Percentiles rank a stretch among this genome's conserved stretches.
These are phyloP conservation scores for Rhinogobius similis DNA, from an alignment of 2,113 vertebrate species.

Conservation along the genomic window DNA sequence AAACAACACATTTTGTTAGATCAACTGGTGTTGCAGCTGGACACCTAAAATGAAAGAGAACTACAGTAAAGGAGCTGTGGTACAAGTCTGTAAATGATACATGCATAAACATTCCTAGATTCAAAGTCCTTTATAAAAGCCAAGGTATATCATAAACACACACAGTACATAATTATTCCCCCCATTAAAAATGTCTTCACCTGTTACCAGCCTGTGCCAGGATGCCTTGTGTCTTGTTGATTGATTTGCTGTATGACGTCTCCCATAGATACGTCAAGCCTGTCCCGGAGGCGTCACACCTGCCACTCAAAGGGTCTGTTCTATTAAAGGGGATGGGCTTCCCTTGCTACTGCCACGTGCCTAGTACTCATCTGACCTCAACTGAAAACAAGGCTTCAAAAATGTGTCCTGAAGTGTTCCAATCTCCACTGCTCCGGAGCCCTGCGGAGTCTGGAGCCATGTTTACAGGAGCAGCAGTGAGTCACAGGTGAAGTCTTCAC, in stretches of 20 bases:
- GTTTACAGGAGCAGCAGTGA: slow-evolving; percentile 40
- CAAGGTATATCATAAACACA: no score
- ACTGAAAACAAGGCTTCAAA: not conserved
- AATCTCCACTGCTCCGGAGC: slow-evolving; percentile 28
- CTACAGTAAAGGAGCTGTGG: no score
- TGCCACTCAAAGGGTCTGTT: not conserved
- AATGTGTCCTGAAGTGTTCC: slow-evolving; percentile 21
- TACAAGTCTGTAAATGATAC: no score
- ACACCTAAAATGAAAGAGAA: no score
- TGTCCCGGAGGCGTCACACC: not conserved
- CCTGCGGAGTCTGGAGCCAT: slow-evolving; percentile 25
- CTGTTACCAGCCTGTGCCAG: not conserved
- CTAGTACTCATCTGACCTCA: not conserved
- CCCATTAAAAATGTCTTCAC: not conserved
- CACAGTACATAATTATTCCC: no score
- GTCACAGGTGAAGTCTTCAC: slow-evolving; percentile 20
- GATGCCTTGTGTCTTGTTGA: not conserved
- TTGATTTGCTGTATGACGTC: no score
- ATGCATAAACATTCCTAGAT: no score
- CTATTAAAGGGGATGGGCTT: not conserved
- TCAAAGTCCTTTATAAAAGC: no score
- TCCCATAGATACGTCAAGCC: not conserved
- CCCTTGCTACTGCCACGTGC: not conserved
- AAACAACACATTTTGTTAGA: no score
- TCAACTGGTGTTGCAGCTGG: no score